Evolutionary conservation across 2,888 invertebrate genomes (phyloP).

Genomic region (Drosophila testacea): DNA sequence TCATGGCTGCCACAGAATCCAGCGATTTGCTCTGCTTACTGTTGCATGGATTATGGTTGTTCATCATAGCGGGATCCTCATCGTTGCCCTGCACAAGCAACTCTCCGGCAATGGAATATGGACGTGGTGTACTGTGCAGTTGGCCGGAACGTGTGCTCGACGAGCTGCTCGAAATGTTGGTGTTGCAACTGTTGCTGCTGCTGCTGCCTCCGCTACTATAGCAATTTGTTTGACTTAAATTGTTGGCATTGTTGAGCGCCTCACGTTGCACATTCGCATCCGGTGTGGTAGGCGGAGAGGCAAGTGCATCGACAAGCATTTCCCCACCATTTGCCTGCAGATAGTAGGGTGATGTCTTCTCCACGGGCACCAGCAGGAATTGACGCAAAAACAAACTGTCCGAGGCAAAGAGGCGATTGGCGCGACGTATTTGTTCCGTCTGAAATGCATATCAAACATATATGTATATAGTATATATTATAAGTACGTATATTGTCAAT

Average conservation of each 20-base stretch:
- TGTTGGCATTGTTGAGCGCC: slow-evolving; percentile 83
- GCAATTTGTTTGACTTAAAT: slow-evolving; percentile 49
- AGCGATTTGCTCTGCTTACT: slow-evolving; percentile 84
- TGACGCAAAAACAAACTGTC: slow-evolving; percentile 97
- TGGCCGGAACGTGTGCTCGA: slow-evolving; percentile 60
- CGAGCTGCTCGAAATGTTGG: slow-evolving; percentile 57
- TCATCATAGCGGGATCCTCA: slow-evolving; percentile 69
- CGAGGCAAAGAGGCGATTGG: slow-evolving; percentile 95
- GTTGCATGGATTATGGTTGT: slow-evolving; percentile 71
- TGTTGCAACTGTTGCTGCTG: slow-evolving; percentile 54
- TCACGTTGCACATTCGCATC: slow-evolving; percentile 64
- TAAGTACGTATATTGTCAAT: slow-evolving; percentile 8
- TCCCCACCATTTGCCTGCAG: slow-evolving; percentile 85
- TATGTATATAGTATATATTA: not conserved
- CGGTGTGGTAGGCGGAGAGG: slow-evolving; percentile 81
- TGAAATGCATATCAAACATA: slow-evolving; percentile 82
- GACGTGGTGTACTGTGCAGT: slow-evolving; percentile 85
- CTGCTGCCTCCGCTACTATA: slow-evolving; percentile 37
- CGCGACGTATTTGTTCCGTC: slow-evolving; percentile 97
- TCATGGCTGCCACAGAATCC: slow-evolving; percentile 86
- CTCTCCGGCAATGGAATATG: slow-evolving; percentile 87
- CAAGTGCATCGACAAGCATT: slow-evolving; percentile 56
- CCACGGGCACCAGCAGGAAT: slow-evolving; percentile 93
- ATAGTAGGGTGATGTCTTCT: slow-evolving; percentile 88
- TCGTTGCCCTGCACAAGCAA: slow-evolving; percentile 72